Evolutionary conservation across 2,797 vertebrate genomes (phyloP), one percentile per base, ranked within the genome.

Genomic region (Halcyon leucocephala): DNA sequence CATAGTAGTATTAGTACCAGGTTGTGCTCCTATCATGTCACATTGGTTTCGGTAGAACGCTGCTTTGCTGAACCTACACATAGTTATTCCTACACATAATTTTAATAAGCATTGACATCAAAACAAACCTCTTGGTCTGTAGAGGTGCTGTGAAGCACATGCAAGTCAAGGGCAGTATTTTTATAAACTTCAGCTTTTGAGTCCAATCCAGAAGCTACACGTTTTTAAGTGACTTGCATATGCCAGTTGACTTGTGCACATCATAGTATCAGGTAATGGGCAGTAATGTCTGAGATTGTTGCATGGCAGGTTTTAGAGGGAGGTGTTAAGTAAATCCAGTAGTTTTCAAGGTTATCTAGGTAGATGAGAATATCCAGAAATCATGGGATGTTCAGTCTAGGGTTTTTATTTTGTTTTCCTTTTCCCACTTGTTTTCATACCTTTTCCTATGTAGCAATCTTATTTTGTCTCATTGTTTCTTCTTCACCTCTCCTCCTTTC

Each of bases 101-200:
- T 77, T 82, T 73, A 46, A 51, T 28, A 74, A n/a, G 4, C 12
- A 20, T 55, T 67, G 49, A 54, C 16, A 76, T 41, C 33, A 58
- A 35, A 86, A 49, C 41, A 67, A 72, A 37, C 2, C 2, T n/a
- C 9, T 55, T 70, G 12, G 12, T 83, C 33, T 71, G 22, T 15
- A 42, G 79, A 78, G 41, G 9, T 39, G 19, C 49, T 66, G 10
- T 31, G n/a, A 81, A 64, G 29, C 64, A n/a, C 15, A 2, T 42
- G 10, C 19, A 41, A 83, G 12, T 77, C 26, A 64, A 4, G 29
- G 42, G 19, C 62, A 82, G 3, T 82, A 39, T 74, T 88, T 82
- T 71, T 86, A 31, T 82, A 72, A 54, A 42, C 28, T 69, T 92
- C 20, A 71, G n/a, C 26, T 78, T 72, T 84, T 87, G 55, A 69